Evolutionary conservation across 1,140 invertebrate genomes (phyloP), one percentile per base, ranked within the genome.

Genomic region (Rhagoletis pomonella): DNA sequence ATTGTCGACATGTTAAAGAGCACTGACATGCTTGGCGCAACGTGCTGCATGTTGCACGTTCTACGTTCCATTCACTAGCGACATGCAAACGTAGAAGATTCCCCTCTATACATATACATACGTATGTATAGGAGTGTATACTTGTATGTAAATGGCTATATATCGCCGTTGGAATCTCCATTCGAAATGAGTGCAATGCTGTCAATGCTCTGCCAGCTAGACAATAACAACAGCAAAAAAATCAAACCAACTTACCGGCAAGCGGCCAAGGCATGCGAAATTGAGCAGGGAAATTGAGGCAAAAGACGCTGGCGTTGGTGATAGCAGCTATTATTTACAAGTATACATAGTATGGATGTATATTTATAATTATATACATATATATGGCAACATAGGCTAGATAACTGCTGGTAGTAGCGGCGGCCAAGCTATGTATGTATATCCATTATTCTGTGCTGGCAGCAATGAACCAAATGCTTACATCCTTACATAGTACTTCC

Each of bases 271-370:
- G 73, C 73, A 55, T 81, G 50, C 73, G 73, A 81, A 55, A 81
- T 81, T 55, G 73, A 55, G 50, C 50, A 81, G 55, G 73, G 55
- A 81, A 81, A 81, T 81, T 55, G 73, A 29, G 44, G 47, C 42
- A 81, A 6, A 81, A 50, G 50, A 55, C 50, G 47, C 7, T 81
- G 50, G 50, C 73, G 42, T 19, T 29, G 42, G 29, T 29, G 29
- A 42, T 67, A 67, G 9, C 19, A 29, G 39, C 29, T 29, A 29
- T 67, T 67, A 67, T 10, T 12, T 44, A 39, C 29, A 65, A 17
- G 64, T 73, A 55, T 1, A 55, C 50, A 55, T 9, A n/a, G n/a
- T n/a, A 47, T 47, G 12, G 14, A 47, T 17, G 64, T 29, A 7
- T 1, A 4, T 67, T 10, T 67, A 12, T 67, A 39, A 9, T 3